These are phyloP conservation scores for Clarias laeviceps DNA, from an alignment of 2,797 vertebrate genomes.

Conservation along the genomic window DNA sequence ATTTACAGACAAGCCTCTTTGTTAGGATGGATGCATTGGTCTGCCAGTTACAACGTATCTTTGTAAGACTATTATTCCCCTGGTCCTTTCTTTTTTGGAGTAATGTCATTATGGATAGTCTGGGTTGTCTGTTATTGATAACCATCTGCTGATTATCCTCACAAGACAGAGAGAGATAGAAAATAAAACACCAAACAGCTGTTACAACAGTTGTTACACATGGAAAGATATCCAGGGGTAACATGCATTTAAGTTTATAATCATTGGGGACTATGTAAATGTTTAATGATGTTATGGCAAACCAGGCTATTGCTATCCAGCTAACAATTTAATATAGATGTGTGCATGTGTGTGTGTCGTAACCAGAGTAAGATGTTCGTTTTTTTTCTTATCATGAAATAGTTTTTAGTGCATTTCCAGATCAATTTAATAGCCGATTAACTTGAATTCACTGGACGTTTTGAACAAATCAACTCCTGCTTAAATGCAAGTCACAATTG, in stretches of 20 bases:
- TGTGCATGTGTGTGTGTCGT: background rate
- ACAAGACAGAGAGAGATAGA: background rate
- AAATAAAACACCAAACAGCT: background rate
- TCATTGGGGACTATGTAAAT: conserved; percentile 1
- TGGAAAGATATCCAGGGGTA: background rate
- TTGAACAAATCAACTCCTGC: background rate
- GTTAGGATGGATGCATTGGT: background rate
- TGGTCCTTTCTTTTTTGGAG: background rate
- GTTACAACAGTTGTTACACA: background rate
- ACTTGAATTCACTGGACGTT: background rate
- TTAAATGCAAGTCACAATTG: background rate
- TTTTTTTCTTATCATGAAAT: background rate
- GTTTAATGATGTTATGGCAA: background rate
- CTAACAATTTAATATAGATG: background rate
- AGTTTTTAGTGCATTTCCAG: background rate
- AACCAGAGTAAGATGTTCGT: too few relatives aligned
- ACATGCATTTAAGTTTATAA: background rate
- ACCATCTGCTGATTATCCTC: background rate
- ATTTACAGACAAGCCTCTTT: background rate
- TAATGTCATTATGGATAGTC: background rate
- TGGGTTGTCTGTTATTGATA: background rate
- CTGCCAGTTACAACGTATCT: background rate
- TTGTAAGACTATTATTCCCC: background rate
- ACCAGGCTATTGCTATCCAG: background rate
- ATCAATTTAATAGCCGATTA: background rate